Percentiles rank a stretch among this genome's conserved stretches.
Evolutionary conservation across 64 coral and sea anemone genomes (phyloP).

Genomic region (Montipora efflorescens): DNA sequence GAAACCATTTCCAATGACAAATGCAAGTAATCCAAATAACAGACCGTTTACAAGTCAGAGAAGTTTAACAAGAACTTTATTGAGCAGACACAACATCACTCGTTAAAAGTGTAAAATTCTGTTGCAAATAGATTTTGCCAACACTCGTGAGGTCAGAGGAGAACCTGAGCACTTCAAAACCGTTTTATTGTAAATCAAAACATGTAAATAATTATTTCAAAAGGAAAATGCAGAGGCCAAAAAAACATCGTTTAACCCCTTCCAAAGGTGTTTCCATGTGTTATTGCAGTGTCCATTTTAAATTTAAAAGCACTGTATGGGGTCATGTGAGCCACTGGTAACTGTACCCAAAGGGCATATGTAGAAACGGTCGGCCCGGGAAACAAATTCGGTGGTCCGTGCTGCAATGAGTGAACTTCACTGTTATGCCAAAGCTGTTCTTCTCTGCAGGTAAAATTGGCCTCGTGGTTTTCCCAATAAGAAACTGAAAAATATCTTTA

Average conservation of each 20-base stretch:
- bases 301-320: conserved; percentile 41
- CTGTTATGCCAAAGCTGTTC: conserved; percentile 61
- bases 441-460: conserved; percentile 63
- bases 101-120: background rate
- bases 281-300: conserved; percentile 53
- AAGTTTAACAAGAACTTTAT: background rate
- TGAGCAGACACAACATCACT: background rate
- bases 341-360: conserved; percentile 45
- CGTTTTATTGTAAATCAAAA: background rate
- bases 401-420: conserved; percentile 60
- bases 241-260: conserved; percentile 32
- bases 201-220: background rate
- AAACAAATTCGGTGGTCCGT: conserved; percentile 54
- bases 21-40: conserved; percentile 2
- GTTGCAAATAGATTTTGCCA: background rate
- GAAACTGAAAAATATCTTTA: conserved; percentile 38
- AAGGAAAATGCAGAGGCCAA: conserved; percentile 1
- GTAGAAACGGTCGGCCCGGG: conserved; percentile 38
- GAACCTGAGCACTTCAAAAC: background rate
- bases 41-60: background rate
- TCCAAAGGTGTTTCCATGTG: conserved; percentile 53
- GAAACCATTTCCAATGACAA: background rate
- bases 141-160: background rate
- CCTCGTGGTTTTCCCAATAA: conserved; percentile 49
- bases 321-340: conserved; percentile 54